Evolutionary conservation across 64 coral and sea anemone genomes (phyloP), one percentile per base, ranked within the genome.

Genomic region (Stichodactyla helianthus): DNA sequence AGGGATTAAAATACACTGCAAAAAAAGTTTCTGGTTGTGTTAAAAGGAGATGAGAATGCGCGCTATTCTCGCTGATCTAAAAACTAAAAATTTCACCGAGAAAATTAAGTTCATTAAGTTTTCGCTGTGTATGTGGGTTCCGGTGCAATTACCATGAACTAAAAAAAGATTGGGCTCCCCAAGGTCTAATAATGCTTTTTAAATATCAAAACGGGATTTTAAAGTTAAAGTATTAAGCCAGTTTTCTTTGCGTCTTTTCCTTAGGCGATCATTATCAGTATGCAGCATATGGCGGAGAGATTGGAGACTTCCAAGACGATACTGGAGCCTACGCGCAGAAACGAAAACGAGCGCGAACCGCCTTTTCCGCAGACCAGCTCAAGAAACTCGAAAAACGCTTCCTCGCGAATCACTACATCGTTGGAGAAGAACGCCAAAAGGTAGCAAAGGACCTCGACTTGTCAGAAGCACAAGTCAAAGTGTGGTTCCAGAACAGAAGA

Each of bases 401-500:
- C 52, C 58, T 93, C 0, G 93, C 93, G 5, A 99, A 99, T 81
- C 97, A 99, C 78, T 99, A 99, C 78, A 94, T 99, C 10, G 97
- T 99, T 53, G 97, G 97, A 50, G 97, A 94, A 88, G 97, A 99
- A 52, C 61, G 97, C 50, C 97, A 99, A 80, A 99, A 95, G 93
- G 91, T 99, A 60, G 97, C 97, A 31, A 94, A 90, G 23, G 97
- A 95, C 35, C 80, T 99, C 0, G 97, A 99, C 77, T 86, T 99
- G 51, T 99, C 97, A 11, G 97, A 99, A 83, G 97, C 97, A 10
- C 97, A 99, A 50, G 97, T 99, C 2, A 99, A 99, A 92, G 97
- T 99, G 18, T 99, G 97, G 97, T 99, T 99, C 88, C 97, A 99
- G 85, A 99, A 99, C 79, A 55, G 97, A 63, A 95, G 97, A 79